Evolutionary conservation across 1,140 invertebrate genomes (phyloP), one percentile per base, ranked within the genome.

Genomic region (Anastatus disparis): DNA sequence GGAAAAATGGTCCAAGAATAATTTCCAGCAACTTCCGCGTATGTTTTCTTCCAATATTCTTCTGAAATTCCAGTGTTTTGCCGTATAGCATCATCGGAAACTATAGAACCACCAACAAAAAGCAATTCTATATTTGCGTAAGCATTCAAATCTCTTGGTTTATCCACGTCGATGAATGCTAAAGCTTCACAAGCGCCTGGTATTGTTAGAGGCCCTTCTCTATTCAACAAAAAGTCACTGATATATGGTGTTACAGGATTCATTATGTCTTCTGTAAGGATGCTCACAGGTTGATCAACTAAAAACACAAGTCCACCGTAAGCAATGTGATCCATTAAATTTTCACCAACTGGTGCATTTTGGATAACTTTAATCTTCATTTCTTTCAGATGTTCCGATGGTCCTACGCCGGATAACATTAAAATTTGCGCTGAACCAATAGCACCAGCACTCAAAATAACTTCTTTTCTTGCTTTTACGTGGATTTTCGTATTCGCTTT

Each of bases 381-480:
- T 22, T 84, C 74, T 12, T 75, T 46, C 1, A 92, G 78, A 74
- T 91, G 87, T 1, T 87, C 81, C 55, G 74, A 76, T 0, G 90
- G 90, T 10, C 91, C 91, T 15, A 91, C 80, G 62, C 90, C 90
- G 0, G 91, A 92, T 2, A 93, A 80, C 89, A 93, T 89, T 12
- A 94, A 82, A 3, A 94, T 74, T 76, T 94, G 91, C 0, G 93
- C 90, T 4, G 91, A 90, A 56, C 92, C 91, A 42, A 94, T 88
- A 0, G 91, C 87, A 1, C 93, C 93, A 15, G 89, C 91, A 35
- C 89, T 87, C n/a, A 94, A 74, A 58, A 94, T 89, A 1, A 94
- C 87, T 81, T 94, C 92, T 73, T 85, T 87, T 17, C 15, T 71
- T 0, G 52, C 52, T 13, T 82, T 78, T 6, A 93, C 89, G 65